Evolutionary conservation across 2,797 vertebrate genomes (phyloP), one percentile per base, ranked within the genome.

Genomic region (Streptopelia turtur): DNA sequence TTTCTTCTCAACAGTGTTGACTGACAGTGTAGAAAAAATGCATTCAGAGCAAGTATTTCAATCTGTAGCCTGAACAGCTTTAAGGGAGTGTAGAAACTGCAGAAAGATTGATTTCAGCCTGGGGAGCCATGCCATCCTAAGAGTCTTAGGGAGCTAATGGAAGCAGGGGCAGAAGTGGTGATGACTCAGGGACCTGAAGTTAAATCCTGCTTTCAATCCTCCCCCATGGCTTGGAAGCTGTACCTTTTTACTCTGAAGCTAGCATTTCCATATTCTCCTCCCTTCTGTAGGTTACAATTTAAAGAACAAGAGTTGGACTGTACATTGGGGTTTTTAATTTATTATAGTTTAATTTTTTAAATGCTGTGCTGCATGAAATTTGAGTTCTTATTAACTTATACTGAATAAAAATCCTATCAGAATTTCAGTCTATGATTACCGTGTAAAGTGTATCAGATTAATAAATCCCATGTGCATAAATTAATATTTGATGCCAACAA

Each of bases 321-420:
- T 77, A 43, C 50, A 16, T 87, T 84, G 87, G 61, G 74, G 30
- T 5, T 75, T 78, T 61, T 75, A 65, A 72, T 87, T 77, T 87
- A 91, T 91, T 91, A 55, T 6, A 70, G 18, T 74, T 77, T 56
- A 66, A 86, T 77, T 90, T 93, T 80, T 91, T 1, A 52, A 89
- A 35, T 59, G 24, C 39, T 89, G 24, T 87, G 24, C 56, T 6
- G 13, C 23, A 6, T 89, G 87, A 94, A 91, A 50, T 94, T 83
- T 82, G 82, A 47, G 14, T 87, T 87, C 59, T 91, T 70, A 84
- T 91, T 95, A 91, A 87, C 84, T 91, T 89, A 84, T 68, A 45
- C 79, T 65, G 45, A 94, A 87, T 84, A 84, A 82, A 95, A 95
- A 53, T 89, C 57, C 74, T 79, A 65, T 47, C 37, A 82, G 82